Evolutionary conservation across 2,113 vertebrate species (phyloP).

Genomic region (Myocastor coypus): DNA sequence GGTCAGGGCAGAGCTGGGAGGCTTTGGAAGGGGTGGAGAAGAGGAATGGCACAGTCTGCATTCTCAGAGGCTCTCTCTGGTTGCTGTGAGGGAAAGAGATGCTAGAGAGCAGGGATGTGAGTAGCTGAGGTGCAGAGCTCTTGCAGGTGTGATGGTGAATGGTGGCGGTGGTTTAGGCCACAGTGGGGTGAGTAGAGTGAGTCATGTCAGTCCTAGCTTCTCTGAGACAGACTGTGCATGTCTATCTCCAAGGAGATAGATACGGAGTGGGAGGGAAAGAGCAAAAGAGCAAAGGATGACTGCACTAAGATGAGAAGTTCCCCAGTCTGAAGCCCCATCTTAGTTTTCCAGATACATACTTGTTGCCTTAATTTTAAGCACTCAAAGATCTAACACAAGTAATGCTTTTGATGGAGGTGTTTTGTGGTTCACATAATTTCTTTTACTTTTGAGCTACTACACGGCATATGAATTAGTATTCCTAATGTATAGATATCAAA

Average conservation of each 20-base stretch:
- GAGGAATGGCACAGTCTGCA: neutral
- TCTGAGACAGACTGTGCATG: neutral
- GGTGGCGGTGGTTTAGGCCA: neutral
- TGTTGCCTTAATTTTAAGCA: neutral
- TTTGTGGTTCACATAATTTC: neutral
- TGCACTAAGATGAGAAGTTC: neutral
- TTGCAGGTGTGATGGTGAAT: neutral
- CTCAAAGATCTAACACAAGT: neutral
- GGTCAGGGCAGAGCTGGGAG: neutral
- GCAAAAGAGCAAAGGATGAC: neutral
- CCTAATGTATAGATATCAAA: neutral
- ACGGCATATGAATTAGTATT: constrained; percentile 28
- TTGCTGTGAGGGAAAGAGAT: neutral
- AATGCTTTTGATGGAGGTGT: neutral
- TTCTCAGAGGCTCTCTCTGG: neutral
- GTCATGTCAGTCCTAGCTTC: neutral
- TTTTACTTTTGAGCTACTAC: constrained; percentile 5
- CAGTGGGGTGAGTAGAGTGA: neutral
- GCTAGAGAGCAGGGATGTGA: neutral
- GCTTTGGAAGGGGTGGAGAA: neutral
- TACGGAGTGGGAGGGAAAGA: neutral
- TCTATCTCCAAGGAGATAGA: neutral
- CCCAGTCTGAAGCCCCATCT: neutral
- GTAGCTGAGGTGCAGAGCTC: neutral
- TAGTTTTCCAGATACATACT: constrained; percentile 43